Conservation (phyloP, 2,888 invertebrate genomes). For the Pyrochroa serraticornis region DNA sequence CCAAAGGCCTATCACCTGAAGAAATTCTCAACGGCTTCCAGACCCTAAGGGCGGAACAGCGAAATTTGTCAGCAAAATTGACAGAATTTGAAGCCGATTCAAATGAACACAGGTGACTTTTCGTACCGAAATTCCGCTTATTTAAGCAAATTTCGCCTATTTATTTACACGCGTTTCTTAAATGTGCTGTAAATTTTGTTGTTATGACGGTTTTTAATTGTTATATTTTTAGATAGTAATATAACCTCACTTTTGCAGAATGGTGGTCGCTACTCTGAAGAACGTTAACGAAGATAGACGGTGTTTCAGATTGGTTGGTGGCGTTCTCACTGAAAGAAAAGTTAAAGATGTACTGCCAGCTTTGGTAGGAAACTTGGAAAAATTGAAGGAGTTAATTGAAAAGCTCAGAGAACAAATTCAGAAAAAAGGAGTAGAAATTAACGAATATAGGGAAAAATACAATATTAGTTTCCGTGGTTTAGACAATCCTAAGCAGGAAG, state of each 20-base stretch:
- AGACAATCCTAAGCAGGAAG: conserved; percentile 60
- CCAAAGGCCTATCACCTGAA: conserved; percentile 68
- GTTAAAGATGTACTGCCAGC: conserved; percentile 91
- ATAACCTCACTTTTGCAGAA: conserved; percentile 63
- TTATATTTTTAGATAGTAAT: background rate
- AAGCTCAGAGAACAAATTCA: conserved; percentile 80
- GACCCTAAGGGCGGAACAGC: conserved; percentile 83
- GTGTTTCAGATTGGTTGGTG: conserved; percentile 93
- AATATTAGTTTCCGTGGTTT: conserved; percentile 82
- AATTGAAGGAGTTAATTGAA: conserved; percentile 80
- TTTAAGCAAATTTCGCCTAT: background rate
- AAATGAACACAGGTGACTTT: conserved; percentile 91
- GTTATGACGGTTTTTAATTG: background rate
- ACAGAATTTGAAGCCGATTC: conserved; percentile 93
- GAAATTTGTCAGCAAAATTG: conserved; percentile 84
- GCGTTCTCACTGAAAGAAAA: conserved; percentile 89
- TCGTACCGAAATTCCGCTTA: background rate
- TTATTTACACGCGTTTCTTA: background rate
- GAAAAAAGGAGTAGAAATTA: conserved; percentile 87
- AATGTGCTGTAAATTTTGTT: background rate
- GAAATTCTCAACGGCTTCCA: conserved; percentile 90
- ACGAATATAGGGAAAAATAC: conserved; percentile 88
- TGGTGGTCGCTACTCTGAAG: conserved; percentile 92
- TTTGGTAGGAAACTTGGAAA: conserved; percentile 77
- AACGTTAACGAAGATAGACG: conserved; percentile 83